A percentile compares a stretch with the other conserved stretches of the same genome.
phyloP scores from a whole-genome alignment of 2,888 invertebrate genomes.

The Eustalomyia histrio region DNA sequence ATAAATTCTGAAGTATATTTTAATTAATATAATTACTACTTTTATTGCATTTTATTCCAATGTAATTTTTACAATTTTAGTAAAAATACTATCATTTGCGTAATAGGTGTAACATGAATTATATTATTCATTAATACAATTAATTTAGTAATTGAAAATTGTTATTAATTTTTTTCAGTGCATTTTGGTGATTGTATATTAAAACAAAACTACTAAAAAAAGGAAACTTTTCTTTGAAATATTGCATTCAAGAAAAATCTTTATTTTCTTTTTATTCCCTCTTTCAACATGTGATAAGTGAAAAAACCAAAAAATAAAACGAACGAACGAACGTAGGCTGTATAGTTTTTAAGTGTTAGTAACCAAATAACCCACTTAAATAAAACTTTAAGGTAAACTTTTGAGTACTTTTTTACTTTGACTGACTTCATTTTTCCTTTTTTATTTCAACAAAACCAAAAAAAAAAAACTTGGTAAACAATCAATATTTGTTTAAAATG shows the following conservation, averaged over 20 bases:
- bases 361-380: slow-evolving; percentile 64
- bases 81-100: too few relatives aligned
- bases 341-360: slow-evolving; percentile 47
- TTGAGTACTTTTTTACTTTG: slow-evolving; percentile 9
- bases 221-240: slow-evolving; percentile 7
- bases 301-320: too few relatives aligned
- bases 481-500: slow-evolving; percentile 55
- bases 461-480: slow-evolving; percentile 51
- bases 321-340: slow-evolving; percentile 20
- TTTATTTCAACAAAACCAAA: slow-evolving; percentile 15
- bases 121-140: too few relatives aligned
- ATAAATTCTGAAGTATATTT: too few relatives aligned
- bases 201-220: slow-evolving; percentile 3
- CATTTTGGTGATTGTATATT: slow-evolving; percentile 19
- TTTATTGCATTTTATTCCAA: too few relatives aligned
- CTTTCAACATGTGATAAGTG: slow-evolving; percentile 28
- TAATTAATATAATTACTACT: too few relatives aligned
- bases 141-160: too few relatives aligned
- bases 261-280: slow-evolving; percentile 35
- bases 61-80: too few relatives aligned
- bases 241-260: slow-evolving; percentile 2
- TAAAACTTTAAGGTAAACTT: slow-evolving; percentile 53
- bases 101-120: too few relatives aligned
- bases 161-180: too few relatives aligned
- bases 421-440: neutral